Evolutionary conservation across 2,888 invertebrate genomes (phyloP), one percentile per base, ranked within the genome.

Genomic region (Homarus gammarus): DNA sequence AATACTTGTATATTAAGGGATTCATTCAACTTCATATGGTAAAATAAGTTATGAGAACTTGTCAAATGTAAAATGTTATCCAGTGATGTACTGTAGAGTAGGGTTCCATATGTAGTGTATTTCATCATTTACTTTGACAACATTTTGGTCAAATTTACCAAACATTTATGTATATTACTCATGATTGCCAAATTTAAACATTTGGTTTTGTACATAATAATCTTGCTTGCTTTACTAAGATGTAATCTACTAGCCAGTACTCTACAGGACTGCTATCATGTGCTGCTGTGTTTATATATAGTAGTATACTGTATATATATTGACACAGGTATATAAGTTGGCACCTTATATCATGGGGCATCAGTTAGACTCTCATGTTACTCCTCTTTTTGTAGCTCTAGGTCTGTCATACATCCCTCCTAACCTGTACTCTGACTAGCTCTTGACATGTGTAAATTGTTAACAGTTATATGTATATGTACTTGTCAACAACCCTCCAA

Each of bases 191-290:
- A 83, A 33, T 70, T 70, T 64, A 64, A 27, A 27, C 6, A 64
- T 64, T 44, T 75, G 75, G 49, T 44, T 44, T 0, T 83, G 83
- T 83, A 83, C 27, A 83, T 83, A 83, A 70, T 83, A 70, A 49
- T 70, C 70, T 51, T 44, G 49, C 70, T 83, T 68, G 70, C 70
- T 83, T 83, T 44, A 33, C 83, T 70, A 83, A 56, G 33, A 70
- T 83, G 44, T 83, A 83, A 68, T 83, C n/a, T 31, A 33, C 49
- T 83, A 49, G 51, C 49, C 70, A 49, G 70, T 27, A 22, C 70
- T 61, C 18, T 81, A 81, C 31, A 56, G 68, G 61, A 61, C 27
- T 68, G 61, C 38, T 61, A 36, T 40, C 68, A 81, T 68, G 61
- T 81, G 81, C 81, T 81, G 40, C 75, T 31, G 12, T 10, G 44